These are phyloP conservation scores for Tachysurus vachellii DNA, from an alignment of 2,113 vertebrate species.

Conservation along the genomic window DNA sequence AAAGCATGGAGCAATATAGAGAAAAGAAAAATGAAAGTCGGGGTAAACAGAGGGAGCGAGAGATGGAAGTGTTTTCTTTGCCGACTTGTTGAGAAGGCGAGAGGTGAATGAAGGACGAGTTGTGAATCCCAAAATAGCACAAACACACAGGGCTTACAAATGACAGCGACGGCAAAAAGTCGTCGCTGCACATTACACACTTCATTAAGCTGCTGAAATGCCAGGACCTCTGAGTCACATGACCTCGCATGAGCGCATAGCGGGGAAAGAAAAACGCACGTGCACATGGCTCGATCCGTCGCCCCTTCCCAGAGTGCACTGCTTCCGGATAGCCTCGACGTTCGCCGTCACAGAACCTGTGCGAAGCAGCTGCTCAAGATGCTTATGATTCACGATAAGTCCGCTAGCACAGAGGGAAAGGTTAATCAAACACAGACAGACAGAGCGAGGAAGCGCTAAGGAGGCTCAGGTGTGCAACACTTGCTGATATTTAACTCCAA, in stretches of 20 bases:
- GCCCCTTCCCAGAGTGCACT: neutral
- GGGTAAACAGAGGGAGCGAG: neutral
- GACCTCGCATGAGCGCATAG: neutral
- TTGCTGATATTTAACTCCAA: neutral
- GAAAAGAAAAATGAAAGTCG: neutral
- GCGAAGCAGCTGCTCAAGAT: neutral
- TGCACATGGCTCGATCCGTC: neutral
- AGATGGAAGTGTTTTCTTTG: neutral
- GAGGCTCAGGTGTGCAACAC: neutral
- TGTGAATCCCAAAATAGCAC: slow-evolving; percentile 10
- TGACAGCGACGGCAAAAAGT: slow-evolving; percentile 7
- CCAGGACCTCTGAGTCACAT: slow-evolving; percentile 5
- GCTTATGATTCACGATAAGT: slow-evolving; percentile 14
- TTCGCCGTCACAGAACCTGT: neutral
- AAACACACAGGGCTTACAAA: neutral
- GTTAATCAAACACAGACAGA: slow-evolving; percentile 20
- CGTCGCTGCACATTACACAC: slow-evolving; percentile 19
- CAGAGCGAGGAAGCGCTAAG: neutral
- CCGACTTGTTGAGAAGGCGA: neutral
- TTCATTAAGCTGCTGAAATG: slow-evolving; percentile 41
- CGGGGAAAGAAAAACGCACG: neutral
- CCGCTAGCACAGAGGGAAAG: neutral
- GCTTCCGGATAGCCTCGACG: neutral
- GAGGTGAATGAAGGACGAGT: neutral
- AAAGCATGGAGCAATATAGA: slow-evolving; percentile 15